Evolutionary conservation across 2,113 vertebrate species (phyloP), one percentile per base, ranked within the genome.

Genomic region (Chamaea fasciata): DNA sequence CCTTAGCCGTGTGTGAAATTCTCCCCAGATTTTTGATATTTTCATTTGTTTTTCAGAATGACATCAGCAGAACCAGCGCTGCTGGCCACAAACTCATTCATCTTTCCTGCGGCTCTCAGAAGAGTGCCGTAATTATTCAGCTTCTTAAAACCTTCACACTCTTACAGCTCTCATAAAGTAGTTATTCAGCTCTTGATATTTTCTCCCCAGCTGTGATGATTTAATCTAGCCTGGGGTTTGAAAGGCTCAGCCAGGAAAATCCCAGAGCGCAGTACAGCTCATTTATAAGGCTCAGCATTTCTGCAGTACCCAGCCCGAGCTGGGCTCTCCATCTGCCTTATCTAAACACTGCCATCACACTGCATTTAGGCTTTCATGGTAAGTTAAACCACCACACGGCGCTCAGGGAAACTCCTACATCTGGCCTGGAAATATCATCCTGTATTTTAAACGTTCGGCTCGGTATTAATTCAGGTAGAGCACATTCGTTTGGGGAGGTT

Each of bases 171-270:
- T 91, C 91, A 97, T 96, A 96, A 97, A 96, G 82, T 87, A 91
- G 80, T 94, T 91, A 67, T 93, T 97, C 92, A 96, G 90, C 86
- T 94, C 95, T 94, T 92, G 88, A 57, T 97, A 95, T 87, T 97
- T 96, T 95, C 92, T 95, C 33, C 87, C 95, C 95, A 97, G 96
- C 95, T 97, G 96, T 80, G 96, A 96, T 97, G 90, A 97, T 97
- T 97, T 95, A 97, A 96, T 97, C 95, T 80, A 88, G 89, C 93
- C 96, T 76, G 87, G 87, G 83, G 81, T 95, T 96, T 95, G 89
- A 87, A 94, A 94, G 69, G 73, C 83, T 75, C 86, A 46, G 88
- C 94, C 96, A 95, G 92, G 79, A 79, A 97, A 97, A 90, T 94
- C 96, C 95, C 94, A 92, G 87, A 23, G 87, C 9, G 63, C 89